A percentile compares a stretch with the other conserved stretches of the same genome.
Evolutionary conservation across 2,113 vertebrate species (phyloP).

Genomic region (Datnioides undecimradiatus): DNA sequence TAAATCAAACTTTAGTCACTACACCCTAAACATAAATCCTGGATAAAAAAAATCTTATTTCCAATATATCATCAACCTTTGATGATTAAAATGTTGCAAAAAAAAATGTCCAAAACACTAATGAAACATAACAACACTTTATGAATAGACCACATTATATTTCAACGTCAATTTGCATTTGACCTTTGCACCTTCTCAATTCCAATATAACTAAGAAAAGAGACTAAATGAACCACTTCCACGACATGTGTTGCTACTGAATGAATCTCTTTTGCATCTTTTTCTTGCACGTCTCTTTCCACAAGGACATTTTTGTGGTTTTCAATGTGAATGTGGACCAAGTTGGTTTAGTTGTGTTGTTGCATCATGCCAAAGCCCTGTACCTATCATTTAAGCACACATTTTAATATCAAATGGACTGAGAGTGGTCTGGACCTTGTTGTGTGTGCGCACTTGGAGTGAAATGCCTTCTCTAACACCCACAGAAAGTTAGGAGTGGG

Average conservation of each 20-base stretch:
- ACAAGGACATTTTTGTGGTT: neutral
- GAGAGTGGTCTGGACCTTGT: neutral
- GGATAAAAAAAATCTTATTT: too few species aligned
- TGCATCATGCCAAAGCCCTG: neutral
- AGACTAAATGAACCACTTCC: neutral
- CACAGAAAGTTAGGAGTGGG: constrained; percentile 38
- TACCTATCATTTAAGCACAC: neutral
- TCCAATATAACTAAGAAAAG: neutral
- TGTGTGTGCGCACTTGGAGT: constrained; percentile 4
- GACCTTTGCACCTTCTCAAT: neutral
- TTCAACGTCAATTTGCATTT: too few species aligned
- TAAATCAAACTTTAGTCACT: too few species aligned
- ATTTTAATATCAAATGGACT: neutral
- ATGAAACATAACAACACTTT: too few species aligned
- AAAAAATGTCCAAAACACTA: too few species aligned
- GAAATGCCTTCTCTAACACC: constrained; percentile 20
- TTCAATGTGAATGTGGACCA: too few species aligned
- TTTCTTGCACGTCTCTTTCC: neutral
- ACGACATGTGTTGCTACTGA: neutral
- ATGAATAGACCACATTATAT: too few species aligned
- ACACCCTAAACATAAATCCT: too few species aligned
- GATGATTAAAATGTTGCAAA: too few species aligned
- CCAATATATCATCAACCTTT: too few species aligned
- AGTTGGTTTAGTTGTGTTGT: fast-evolving
- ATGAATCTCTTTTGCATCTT: neutral